These are phyloP conservation scores for Scaptomyza pallida DNA, from an alignment of 1,140 invertebrate species.

Conservation along the genomic window DNA sequence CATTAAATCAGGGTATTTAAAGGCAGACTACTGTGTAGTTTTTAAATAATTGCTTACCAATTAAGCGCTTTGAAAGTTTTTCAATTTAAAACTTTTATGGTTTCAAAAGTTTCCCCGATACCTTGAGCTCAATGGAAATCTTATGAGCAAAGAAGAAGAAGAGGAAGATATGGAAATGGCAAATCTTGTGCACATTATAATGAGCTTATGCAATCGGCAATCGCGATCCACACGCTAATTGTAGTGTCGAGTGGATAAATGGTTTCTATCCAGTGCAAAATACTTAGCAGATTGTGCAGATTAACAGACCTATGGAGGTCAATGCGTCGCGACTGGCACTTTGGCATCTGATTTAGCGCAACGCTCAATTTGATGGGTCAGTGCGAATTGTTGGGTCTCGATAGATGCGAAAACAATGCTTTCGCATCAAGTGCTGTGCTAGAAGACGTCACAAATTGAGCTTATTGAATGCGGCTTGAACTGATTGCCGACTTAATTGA, in stretches of 20 bases:
- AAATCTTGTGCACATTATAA: constrained; percentile 19
- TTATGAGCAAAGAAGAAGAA: no score
- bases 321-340: constrained; percentile 4
- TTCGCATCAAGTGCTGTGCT: constrained; percentile 14
- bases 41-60: constrained; percentile 47
- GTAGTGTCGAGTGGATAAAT: constrained; percentile 38
- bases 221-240: constrained; percentile 56
- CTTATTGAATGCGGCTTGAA: constrained; percentile 20
- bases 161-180: constrained; percentile 3
- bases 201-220: constrained; percentile 38
- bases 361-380: constrained; percentile 10
- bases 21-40: not conserved
- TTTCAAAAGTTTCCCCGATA: constrained; percentile 2
- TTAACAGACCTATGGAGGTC: constrained; percentile 9
- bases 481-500: constrained; percentile 39
- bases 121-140: not conserved
- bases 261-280: constrained; percentile 39
- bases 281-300: constrained; percentile 44
- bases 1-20: no score
- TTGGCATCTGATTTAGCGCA: constrained; percentile 54
- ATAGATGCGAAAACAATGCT: not conserved
- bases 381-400: constrained; percentile 28
- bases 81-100: constrained; percentile 37
- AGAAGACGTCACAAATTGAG: constrained; percentile 22
- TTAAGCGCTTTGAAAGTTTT: constrained; percentile 44